Evolutionary conservation across 1,140 invertebrate genomes (phyloP).

Genomic region (Venustaconcha ellipsiformis): DNA sequence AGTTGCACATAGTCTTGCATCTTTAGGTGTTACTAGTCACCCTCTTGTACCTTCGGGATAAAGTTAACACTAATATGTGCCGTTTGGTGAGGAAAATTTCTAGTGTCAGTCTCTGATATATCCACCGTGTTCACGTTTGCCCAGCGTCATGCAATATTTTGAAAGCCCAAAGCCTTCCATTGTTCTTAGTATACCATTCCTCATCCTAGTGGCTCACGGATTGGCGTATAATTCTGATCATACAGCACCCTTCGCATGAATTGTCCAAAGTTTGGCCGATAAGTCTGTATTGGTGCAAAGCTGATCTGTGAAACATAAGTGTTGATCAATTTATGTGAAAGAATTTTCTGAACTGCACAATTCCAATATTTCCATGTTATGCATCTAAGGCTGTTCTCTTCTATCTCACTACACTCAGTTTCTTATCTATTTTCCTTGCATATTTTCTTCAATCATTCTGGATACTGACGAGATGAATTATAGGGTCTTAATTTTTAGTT

Average conservation of each 20-base stretch:
- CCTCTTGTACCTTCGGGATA: constrained; percentile 5
- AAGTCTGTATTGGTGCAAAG: background rate
- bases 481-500: too few relatives aligned
- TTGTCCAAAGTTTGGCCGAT: constrained; percentile 10
- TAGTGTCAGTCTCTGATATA: background rate
- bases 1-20: too few relatives aligned
- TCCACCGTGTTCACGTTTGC: background rate
- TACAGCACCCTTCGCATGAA: background rate
- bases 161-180: constrained; percentile 17
- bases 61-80: background rate
- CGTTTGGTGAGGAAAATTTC: constrained; percentile 5
- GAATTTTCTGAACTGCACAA: constrained; percentile 1
- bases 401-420: too few relatives aligned
- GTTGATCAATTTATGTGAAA: constrained; percentile 13
- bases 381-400: too few relatives aligned
- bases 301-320: constrained; percentile 2
- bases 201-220: background rate
- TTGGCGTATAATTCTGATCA: background rate
- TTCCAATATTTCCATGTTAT: background rate
- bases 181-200: constrained; percentile 11
- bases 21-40: background rate
- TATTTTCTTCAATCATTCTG: too few relatives aligned
- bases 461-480: too few relatives aligned
- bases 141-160: constrained; percentile 1
- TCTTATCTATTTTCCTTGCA: too few relatives aligned